Conservation (phyloP, 1,140 invertebrate species). For the Sinonovacula constricta region DNA sequence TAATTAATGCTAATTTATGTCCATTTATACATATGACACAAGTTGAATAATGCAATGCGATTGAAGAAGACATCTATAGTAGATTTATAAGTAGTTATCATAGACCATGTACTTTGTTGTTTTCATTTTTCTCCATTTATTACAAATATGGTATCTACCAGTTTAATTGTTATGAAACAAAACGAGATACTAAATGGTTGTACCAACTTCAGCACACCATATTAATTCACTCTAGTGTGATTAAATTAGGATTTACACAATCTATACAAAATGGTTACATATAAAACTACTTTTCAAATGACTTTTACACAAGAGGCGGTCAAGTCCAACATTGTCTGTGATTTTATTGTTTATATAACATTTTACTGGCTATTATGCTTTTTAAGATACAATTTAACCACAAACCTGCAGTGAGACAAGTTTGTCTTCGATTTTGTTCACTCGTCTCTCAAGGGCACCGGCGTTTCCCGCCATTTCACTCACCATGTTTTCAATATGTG, state of each 20-base stretch:
- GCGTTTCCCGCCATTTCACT: slow-evolving; percentile 96
- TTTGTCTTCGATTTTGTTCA: slow-evolving; percentile 75
- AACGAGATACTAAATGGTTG: not conserved
- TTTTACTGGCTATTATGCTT: no score
- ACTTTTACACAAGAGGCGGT: no score
- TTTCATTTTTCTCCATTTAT: no score
- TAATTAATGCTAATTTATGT: no score
- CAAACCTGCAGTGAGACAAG: slow-evolving; percentile 72
- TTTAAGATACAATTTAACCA: no score
- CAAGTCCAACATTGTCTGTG: not conserved
- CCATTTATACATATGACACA: no score
- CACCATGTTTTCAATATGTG: slow-evolving; percentile 97
- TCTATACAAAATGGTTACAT: no score
- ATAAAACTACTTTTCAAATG: no score
- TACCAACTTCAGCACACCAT: not conserved
- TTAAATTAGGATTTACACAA: not conserved
- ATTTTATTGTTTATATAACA: not conserved
- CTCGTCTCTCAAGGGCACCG: slow-evolving; percentile 86
- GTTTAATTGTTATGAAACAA: not conserved
- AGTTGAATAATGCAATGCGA: no score
- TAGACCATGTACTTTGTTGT: no score
- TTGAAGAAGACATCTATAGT: no score
- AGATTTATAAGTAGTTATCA: no score
- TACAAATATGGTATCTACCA: not conserved
- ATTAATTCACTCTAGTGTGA: not conserved